A percentile compares a stretch with the other conserved stretches of the same genome.
phyloP scores from a whole-genome alignment of 1,140 invertebrate genomes.

The Aplysia californica region DNA sequence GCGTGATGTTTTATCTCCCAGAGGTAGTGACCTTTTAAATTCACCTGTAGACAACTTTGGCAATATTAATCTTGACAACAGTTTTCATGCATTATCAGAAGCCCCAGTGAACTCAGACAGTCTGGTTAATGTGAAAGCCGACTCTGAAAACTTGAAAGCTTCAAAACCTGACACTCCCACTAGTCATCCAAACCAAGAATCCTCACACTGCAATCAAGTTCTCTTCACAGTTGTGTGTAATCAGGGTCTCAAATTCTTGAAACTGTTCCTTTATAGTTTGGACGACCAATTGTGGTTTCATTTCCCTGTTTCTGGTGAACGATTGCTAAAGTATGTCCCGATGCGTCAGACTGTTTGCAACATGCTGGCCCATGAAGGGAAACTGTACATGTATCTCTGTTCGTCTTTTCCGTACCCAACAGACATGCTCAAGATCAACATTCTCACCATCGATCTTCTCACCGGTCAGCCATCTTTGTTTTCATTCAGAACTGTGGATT shows the following conservation, averaged over 20 bases:
- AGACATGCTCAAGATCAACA: conserved; percentile 62
- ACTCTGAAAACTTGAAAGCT: no score
- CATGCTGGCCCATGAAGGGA: conserved; percentile 52
- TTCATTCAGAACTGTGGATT: conserved; percentile 59
- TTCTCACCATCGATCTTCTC: conserved; percentile 56
- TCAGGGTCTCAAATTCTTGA: conserved; percentile 61
- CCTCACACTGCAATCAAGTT: conserved; percentile 35
- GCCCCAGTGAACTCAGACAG: background rate
- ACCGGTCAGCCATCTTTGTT: conserved; percentile 53
- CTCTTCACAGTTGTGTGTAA: conserved; percentile 59
- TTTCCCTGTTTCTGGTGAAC: conserved; percentile 55
- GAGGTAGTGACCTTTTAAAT: background rate
- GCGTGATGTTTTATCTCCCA: conserved; percentile 1
- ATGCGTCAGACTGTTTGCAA: conserved; percentile 58
- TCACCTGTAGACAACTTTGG: background rate
- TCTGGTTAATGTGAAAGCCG: background rate
- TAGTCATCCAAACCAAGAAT: background rate
- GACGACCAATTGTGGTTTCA: conserved; percentile 56
- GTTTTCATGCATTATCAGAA: conserved; percentile 1
- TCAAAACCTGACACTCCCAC: no score
- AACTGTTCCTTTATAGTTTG: conserved; percentile 59
- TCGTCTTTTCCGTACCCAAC: conserved; percentile 64
- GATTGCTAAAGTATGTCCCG: conserved; percentile 55
- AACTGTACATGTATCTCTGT: conserved; percentile 61
- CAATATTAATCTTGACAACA: background rate